A percentile compares a stretch with the other conserved stretches of the same genome.
Conservation (phyloP, 2,888 invertebrate genomes). For the Eristalis tenax region DNA sequence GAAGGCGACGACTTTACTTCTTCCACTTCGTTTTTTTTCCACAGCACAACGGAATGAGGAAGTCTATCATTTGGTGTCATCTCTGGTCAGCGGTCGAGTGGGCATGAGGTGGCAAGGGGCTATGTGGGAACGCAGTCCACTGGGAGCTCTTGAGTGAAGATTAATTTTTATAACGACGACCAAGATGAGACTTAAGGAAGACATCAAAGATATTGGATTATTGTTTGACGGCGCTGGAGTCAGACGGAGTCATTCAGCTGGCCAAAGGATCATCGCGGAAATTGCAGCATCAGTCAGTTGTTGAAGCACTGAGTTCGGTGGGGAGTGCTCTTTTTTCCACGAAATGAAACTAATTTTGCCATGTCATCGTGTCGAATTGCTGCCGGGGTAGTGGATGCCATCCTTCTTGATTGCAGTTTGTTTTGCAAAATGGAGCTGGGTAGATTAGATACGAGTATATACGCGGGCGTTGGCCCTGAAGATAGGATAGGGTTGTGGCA, state of each 20-base stretch:
- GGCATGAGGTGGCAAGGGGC: background rate
- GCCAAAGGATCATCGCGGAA: background rate
- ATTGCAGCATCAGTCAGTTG: background rate
- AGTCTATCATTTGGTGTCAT: conserved; percentile 28
- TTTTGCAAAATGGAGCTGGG: no score
- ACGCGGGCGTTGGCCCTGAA: no score
- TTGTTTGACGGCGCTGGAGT: background rate
- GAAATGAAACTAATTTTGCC: no score
- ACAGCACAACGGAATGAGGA: background rate
- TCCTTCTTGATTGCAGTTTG: no score
- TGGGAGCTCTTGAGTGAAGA: conserved; percentile 34
- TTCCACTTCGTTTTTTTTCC: background rate
- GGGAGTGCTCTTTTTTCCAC: no score
- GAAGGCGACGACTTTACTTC: conserved; percentile 6
- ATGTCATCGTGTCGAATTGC: no score
- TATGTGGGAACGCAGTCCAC: no score
- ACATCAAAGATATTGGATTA: background rate
- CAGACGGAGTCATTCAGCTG: no score
- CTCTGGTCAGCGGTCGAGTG: conserved; percentile 31
- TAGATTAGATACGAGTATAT: no score
- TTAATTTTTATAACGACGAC: conserved; percentile 33
- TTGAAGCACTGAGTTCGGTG: no score
- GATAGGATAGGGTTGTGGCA: no score
- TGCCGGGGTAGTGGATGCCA: no score
- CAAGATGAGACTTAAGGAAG: background rate